Percentiles rank a stretch among this genome's conserved stretches.
These are phyloP conservation scores for Electrophaes corylata DNA, from an alignment of 2,888 invertebrate species.

Conservation along the genomic window DNA sequence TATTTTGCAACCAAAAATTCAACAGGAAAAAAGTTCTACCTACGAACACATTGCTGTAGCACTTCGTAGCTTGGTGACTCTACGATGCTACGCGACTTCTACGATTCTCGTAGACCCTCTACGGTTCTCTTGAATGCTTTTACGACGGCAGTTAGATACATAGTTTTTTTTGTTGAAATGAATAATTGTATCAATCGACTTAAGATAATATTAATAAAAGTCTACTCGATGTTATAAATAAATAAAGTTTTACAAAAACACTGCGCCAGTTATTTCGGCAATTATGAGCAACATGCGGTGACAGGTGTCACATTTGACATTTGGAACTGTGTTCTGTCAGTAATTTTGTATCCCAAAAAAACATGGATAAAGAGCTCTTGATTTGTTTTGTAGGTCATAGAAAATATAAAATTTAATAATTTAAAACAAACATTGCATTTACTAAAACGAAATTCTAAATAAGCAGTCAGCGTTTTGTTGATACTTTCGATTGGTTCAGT, in stretches of 20 bases:
- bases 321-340: conserved; percentile 25
- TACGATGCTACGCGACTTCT: conserved; percentile 17
- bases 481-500: too few relatives aligned
- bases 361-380: conserved; percentile 1
- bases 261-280: conserved; percentile 21
- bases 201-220: too few relatives aligned
- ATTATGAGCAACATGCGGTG: conserved; percentile 22
- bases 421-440: too few relatives aligned
- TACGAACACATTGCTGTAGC: conserved; percentile 13
- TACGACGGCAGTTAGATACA: too few relatives aligned
- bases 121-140: conserved; percentile 4
- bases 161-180: too few relatives aligned
- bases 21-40: neutral
- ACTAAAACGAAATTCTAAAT: too few relatives aligned
- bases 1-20: neutral
- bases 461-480: too few relatives aligned
- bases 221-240: too few relatives aligned
- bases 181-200: too few relatives aligned
- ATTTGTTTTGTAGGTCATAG: conserved; percentile 25
- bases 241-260: neutral
- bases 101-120: conserved; percentile 21
- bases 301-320: conserved; percentile 30
- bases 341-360: conserved; percentile 18
- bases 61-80: conserved; percentile 13
- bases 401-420: neutral